Evolutionary conservation across 1,140 invertebrate species (phyloP), one percentile per base, ranked within the genome.

Genomic region (Dreissena rostriformis): DNA sequence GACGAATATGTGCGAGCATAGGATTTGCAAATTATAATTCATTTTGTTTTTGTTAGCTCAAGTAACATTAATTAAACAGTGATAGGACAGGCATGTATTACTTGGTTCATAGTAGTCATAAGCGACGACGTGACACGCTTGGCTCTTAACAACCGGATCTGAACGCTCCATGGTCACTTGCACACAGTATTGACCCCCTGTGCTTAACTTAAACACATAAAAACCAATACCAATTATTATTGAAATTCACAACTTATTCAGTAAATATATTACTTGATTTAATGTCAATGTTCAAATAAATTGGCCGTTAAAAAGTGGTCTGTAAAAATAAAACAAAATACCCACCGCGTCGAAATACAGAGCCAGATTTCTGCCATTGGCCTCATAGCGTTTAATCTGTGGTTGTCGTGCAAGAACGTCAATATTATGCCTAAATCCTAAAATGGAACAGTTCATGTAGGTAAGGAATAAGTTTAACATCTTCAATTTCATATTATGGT

Each of bases 101-200:
- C 76, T n/a, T 52, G 76, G 76, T 14, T 78, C 57, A 52, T 78
- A 78, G 76, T 78, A 78, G 76, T 78, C 76, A 65, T 78, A 78
- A 0, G 26, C 76, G 10, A 22, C 67, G 6, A 78, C 76, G 26
- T 78, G 76, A 67, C 76, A 78, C 52, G 76, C 76, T 22, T 78
- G 76, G 39, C 76, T 78, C n/a, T 78, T 78, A 0, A 78, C 76
- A n/a, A 78, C 76, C 1, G 76, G 76, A 24, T 78, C 76, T 24
- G 28, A 14, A 39, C 76, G 26, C 5, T 61, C 57, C 76, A 78
- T 61, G 4, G 19, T 75, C 12, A 55, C 73, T 6, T 61, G 2
- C 22, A 61, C 57, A 61, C 57, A 61, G 17, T n/a, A 6, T 39
- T 39, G 39, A 8, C 8, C 8, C 39, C 39, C 39, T 39, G 39